phyloP scores from a whole-genome alignment of 1,140 invertebrate species.

The Planococcus citri region DNA sequence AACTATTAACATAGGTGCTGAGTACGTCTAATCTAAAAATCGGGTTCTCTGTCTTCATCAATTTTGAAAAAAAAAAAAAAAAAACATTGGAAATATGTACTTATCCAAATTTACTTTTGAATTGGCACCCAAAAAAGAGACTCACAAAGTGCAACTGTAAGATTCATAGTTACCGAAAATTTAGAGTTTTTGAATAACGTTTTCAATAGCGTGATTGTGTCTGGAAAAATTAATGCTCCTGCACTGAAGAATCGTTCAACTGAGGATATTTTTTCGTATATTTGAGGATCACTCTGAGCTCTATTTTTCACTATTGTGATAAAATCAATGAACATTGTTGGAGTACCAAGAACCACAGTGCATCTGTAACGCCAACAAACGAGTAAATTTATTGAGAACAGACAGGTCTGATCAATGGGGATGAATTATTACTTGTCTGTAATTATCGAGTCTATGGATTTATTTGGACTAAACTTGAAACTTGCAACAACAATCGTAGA shows the following conservation, averaged over 20 bases:
- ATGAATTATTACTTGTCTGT: slow-evolving; percentile 56
- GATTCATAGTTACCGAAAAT: background rate
- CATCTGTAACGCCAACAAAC: no score
- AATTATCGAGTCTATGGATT: slow-evolving; percentile 49
- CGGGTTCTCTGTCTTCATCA: no score
- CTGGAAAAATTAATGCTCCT: slow-evolving; percentile 60
- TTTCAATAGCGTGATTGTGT: slow-evolving; percentile 51
- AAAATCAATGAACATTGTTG: slow-evolving; percentile 92
- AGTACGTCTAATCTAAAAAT: no score
- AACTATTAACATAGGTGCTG: no score
- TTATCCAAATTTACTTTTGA: no score
- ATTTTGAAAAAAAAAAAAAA: no score
- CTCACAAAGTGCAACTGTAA: no score
- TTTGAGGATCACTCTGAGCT: slow-evolving; percentile 21
- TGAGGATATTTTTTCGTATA: background rate
- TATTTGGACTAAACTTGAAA: slow-evolving; percentile 50
- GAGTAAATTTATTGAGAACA: no score
- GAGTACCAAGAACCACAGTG: slow-evolving; percentile 73
- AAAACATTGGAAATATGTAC: no score
- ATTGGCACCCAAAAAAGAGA: no score
- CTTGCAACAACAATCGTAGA: slow-evolving; percentile 55
- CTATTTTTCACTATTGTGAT: slow-evolving; percentile 20
- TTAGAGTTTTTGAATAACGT: slow-evolving; percentile 29
- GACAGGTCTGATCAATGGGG: no score
- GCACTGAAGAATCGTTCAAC: slow-evolving; percentile 49